phyloP scores from a whole-genome alignment of 1,140 invertebrate genomes.

The Arctopsyche grandis region DNA sequence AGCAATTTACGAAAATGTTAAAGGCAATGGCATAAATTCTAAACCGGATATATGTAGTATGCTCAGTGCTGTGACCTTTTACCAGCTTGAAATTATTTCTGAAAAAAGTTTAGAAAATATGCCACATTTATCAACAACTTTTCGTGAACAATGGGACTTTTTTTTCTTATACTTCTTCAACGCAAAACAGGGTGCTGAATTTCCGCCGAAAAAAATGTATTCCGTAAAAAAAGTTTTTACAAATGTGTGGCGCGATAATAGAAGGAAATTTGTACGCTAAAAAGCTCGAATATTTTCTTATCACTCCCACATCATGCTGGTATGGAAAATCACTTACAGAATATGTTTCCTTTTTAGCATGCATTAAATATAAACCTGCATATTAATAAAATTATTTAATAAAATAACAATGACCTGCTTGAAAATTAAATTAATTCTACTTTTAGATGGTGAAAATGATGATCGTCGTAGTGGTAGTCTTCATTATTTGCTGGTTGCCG shows the following conservation, averaged over 20 bases:
- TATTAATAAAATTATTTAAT: not conserved
- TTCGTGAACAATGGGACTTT: too few species aligned
- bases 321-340: not conserved
- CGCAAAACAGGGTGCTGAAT: not conserved
- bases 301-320: not conserved
- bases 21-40: too few species aligned
- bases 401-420: not conserved
- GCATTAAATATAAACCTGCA: too few species aligned
- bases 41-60: too few species aligned
- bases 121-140: too few species aligned
- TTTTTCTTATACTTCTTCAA: not conserved
- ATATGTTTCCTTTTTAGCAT: too few species aligned
- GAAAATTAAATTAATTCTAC: not conserved
- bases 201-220: not conserved
- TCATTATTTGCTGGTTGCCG: constrained; percentile 84
- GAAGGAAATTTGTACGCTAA: not conserved
- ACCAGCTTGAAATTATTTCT: too few species aligned
- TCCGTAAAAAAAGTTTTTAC: not conserved
- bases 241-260: not conserved
- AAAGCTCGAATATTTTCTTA: not conserved
- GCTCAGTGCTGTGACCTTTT: too few species aligned
- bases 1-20: too few species aligned
- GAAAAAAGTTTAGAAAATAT: too few species aligned
- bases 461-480: constrained; percentile 82
- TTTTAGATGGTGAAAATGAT: constrained; percentile 91